Percentiles rank a stretch among this genome's conserved stretches.
These are phyloP conservation scores for Nixonia krombeini DNA, from an alignment of 1,140 invertebrate species.

Conservation along the genomic window DNA sequence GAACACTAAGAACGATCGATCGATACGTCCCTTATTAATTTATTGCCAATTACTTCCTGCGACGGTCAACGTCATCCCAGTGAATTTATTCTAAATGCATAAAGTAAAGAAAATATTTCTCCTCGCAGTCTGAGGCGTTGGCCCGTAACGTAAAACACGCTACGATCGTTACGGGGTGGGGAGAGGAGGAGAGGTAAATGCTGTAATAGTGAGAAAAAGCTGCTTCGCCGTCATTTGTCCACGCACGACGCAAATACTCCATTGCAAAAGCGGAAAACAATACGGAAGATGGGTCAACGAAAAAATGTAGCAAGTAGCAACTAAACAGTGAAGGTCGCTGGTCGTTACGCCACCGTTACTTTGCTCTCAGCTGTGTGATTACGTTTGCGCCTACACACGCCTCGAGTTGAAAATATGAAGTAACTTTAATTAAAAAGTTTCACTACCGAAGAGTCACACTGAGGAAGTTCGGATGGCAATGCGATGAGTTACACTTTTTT, in stretches of 20 bases:
- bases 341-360: no score
- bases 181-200: neutral
- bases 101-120: conserved; percentile 2
- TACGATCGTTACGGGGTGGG: no score
- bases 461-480: no score
- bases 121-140: neutral
- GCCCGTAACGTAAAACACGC: no score
- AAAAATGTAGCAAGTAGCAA: conserved; percentile 29
- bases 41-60: neutral
- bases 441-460: no score
- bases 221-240: neutral
- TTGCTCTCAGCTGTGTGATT: no score
- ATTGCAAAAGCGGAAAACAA: conserved; percentile 25
- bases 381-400: no score
- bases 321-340: conserved; percentile 3
- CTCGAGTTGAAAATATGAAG: no score
- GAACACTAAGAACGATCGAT: no score
- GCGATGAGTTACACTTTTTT: no score
- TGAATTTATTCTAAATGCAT: conserved; percentile 4
- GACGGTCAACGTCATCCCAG: conserved; percentile 1
- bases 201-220: neutral
- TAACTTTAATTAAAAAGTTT: no score
- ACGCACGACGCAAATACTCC: conserved; percentile 17
- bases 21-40: neutral
- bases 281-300: conserved; percentile 6